phyloP scores from a whole-genome alignment of 2,888 invertebrate genomes.

The Schizotus pectinicornis region DNA sequence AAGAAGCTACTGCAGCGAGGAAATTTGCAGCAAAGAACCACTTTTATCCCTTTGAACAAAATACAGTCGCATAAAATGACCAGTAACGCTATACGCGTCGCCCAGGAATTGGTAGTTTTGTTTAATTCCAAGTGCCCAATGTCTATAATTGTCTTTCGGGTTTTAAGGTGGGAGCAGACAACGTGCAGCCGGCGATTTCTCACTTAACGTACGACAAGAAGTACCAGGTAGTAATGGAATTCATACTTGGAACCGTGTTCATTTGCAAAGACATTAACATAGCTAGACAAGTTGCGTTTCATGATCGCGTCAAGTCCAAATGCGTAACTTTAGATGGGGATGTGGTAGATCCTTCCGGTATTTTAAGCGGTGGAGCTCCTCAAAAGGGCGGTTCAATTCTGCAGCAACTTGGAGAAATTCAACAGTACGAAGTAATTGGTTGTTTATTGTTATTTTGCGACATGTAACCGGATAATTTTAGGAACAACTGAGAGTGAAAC shows the following conservation, averaged over 20 bases:
- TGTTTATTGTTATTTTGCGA: neutral
- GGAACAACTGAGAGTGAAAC: constrained; percentile 45
- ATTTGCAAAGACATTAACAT: constrained; percentile 81
- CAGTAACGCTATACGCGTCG: constrained; percentile 58
- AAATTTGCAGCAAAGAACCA: constrained; percentile 78
- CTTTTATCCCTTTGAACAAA: constrained; percentile 91
- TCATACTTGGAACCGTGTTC: constrained; percentile 85
- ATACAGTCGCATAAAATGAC: constrained; percentile 72
- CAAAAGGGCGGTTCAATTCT: constrained; percentile 65
- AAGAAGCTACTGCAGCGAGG: constrained; percentile 86
- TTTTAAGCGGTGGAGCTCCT: constrained; percentile 84
- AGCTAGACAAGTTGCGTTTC: constrained; percentile 83
- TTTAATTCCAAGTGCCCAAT: constrained; percentile 5
- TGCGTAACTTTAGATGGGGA: constrained; percentile 93
- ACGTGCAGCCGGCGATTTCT: constrained; percentile 81
- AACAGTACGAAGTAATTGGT: constrained; percentile 51
- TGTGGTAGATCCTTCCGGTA: constrained; percentile 88
- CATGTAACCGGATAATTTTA: constrained; percentile 20
- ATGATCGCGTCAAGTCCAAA: constrained; percentile 69
- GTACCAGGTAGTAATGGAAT: constrained; percentile 80
- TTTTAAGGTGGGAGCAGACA: constrained; percentile 74
- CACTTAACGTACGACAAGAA: constrained; percentile 73
- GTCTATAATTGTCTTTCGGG: constrained; percentile 11
- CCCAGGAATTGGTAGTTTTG: constrained; percentile 68
- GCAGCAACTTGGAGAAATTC: constrained; percentile 65